Evolutionary conservation across 2,113 vertebrate species (phyloP).

Genomic region (Glaucomys volans): DNA sequence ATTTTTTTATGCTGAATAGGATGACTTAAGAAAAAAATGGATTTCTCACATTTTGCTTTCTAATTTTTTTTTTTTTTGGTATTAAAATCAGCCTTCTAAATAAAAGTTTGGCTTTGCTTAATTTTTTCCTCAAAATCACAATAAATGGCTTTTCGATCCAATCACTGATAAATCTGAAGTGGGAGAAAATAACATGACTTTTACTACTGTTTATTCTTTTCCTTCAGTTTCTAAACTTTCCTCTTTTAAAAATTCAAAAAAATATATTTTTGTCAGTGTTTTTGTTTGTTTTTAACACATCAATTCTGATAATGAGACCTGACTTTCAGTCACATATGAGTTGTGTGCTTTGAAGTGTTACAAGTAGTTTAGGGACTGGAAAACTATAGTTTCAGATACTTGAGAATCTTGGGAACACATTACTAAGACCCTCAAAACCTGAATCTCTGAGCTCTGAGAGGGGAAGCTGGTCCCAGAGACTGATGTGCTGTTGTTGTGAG

Average conservation of each 20-base stretch:
- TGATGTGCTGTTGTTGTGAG: background rate
- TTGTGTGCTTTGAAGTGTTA: background rate
- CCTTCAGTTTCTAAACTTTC: background rate
- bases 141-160: background rate
- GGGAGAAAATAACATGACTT: background rate
- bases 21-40: conserved; percentile 5
- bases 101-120: background rate
- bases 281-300: background rate
- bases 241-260: background rate
- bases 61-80: background rate
- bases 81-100: background rate
- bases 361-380: background rate
- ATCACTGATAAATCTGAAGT: background rate
- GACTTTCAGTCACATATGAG: background rate
- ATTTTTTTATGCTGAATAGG: background rate
- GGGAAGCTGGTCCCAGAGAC: background rate
- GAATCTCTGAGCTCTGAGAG: background rate
- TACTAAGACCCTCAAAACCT: rapidly evolving
- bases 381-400: background rate
- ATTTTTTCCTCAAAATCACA: background rate
- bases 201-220: background rate
- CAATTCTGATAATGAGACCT: background rate
- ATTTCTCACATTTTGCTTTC: background rate
- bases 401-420: background rate
- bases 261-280: background rate